Conservation (phyloP, 2,888 invertebrate species). For the Fissipunctia ypsillon region DNA sequence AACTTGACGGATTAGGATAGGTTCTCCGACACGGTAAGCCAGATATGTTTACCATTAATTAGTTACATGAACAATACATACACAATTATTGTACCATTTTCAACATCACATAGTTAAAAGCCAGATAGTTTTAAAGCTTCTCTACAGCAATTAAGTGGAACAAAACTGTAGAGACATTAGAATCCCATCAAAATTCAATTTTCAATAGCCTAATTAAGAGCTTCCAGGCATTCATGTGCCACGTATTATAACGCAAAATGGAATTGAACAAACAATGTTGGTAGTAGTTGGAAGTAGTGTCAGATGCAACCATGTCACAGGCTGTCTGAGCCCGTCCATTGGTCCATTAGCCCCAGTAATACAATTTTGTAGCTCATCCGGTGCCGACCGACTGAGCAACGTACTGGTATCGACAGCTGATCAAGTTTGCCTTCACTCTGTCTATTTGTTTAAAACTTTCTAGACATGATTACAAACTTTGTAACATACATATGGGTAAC, state of each 20-base stretch:
- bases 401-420: slow-evolving; percentile 33
- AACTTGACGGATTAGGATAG: neutral
- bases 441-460: slow-evolving; percentile 37
- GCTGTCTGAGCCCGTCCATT: slow-evolving; percentile 16
- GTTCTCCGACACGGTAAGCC: neutral
- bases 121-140: neutral
- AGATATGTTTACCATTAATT: neutral
- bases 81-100: neutral
- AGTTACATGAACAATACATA: neutral
- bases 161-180: too few relatives aligned
- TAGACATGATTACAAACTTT: slow-evolving; percentile 39
- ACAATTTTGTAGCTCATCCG: slow-evolving; percentile 47
- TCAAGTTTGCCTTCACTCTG: slow-evolving; percentile 23
- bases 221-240: neutral
- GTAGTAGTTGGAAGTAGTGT: slow-evolving; percentile 4
- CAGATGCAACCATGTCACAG: slow-evolving; percentile 26
- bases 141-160: neutral
- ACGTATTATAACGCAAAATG: neutral
- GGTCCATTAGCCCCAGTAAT: slow-evolving; percentile 44
- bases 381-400: neutral
- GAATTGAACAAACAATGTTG: neutral
- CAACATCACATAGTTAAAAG: neutral
- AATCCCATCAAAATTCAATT: neutral
- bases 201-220: too few relatives aligned
- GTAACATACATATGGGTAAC: slow-evolving; percentile 8